phyloP scores from a whole-genome alignment of 2,888 invertebrate genomes.

The Phania funesta region DNA sequence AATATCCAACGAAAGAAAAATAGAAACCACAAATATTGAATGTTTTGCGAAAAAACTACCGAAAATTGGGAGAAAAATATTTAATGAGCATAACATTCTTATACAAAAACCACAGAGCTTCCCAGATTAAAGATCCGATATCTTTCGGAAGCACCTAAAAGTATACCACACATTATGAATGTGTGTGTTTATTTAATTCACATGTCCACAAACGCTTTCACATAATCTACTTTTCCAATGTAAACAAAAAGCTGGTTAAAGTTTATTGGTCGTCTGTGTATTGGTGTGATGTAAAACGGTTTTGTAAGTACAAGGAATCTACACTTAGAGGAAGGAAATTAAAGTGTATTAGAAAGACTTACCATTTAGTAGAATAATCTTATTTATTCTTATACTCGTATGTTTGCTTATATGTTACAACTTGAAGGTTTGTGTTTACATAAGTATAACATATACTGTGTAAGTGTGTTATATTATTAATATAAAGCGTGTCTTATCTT shows the following conservation, averaged over 20 bases:
- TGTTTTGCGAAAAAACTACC: too few relatives aligned
- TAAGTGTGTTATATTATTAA: constrained; percentile 37
- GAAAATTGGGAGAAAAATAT: too few relatives aligned
- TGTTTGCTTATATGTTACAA: constrained; percentile 29
- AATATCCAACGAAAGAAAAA: too few relatives aligned
- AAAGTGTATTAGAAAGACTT: constrained; percentile 47
- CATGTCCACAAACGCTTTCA: neutral
- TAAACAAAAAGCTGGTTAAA: neutral
- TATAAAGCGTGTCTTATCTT: constrained; percentile 64
- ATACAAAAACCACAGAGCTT: too few relatives aligned
- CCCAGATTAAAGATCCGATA: too few relatives aligned
- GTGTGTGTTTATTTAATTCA: neutral
- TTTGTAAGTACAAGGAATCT: neutral
- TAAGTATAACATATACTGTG: neutral
- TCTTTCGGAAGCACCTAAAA: neutral
- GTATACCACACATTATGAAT: neutral
- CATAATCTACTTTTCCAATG: neutral
- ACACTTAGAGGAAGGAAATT: constrained; percentile 47
- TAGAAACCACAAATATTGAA: too few relatives aligned
- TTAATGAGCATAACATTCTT: too few relatives aligned
- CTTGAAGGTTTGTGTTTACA: neutral
- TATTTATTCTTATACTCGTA: constrained; percentile 22
- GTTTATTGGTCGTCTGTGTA: neutral
- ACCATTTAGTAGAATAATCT: constrained; percentile 37
- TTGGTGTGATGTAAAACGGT: neutral